phyloP scores from a whole-genome alignment of 1,140 invertebrate genomes.

The Eubasilissa regina region DNA sequence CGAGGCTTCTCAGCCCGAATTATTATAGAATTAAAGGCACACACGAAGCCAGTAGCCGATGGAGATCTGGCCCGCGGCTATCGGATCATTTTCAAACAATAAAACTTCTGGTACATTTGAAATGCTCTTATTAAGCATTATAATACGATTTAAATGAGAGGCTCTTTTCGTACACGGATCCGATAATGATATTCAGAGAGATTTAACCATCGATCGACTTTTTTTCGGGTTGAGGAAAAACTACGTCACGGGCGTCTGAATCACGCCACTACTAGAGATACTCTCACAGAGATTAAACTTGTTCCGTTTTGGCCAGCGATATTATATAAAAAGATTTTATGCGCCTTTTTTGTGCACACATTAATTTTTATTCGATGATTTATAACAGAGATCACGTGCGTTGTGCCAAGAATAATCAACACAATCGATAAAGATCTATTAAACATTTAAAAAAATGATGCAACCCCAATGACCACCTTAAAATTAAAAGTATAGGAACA shows the following conservation, averaged over 20 bases:
- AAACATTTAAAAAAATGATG: too few relatives aligned
- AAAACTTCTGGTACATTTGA: neutral
- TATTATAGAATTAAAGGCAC: conserved; percentile 51
- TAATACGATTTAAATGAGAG: conserved; percentile 29
- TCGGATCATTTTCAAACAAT: conserved; percentile 21
- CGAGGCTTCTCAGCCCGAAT: conserved; percentile 37
- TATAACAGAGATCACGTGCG: conserved; percentile 20
- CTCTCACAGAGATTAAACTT: conserved; percentile 56
- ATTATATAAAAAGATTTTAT: conserved; percentile 33
- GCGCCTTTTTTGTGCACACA: conserved; percentile 37
- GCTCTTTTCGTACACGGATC: neutral
- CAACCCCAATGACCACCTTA: too few relatives aligned
- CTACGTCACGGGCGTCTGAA: neutral
- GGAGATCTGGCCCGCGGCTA: conserved; percentile 41
- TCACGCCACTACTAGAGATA: conserved; percentile 39
- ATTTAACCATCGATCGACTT: conserved; percentile 14
- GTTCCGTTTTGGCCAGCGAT: conserved; percentile 39
- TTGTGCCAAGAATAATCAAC: too few relatives aligned
- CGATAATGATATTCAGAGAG: conserved; percentile 19
- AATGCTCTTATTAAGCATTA: neutral
- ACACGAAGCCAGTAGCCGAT: conserved; percentile 54
- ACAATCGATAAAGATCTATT: too few relatives aligned
- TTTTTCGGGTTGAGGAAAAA: conserved; percentile 22
- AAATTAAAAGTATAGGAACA: too few relatives aligned
- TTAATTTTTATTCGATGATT: conserved; percentile 36